phyloP scores from a whole-genome alignment of 2,888 invertebrate species.

The Microdon myrmicae region DNA sequence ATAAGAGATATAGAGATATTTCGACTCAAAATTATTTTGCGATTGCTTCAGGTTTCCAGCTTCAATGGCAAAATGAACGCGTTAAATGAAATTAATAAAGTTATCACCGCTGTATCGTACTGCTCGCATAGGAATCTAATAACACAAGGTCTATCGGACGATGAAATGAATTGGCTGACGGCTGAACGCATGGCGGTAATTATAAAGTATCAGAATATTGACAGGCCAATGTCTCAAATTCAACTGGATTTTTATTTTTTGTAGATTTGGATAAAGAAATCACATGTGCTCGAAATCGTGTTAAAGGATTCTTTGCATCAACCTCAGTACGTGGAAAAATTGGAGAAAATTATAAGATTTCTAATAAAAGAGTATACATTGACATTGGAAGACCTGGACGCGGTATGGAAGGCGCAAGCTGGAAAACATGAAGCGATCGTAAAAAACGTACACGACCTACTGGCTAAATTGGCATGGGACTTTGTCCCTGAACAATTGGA shows the following conservation, averaged over 20 bases:
- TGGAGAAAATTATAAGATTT: constrained; percentile 97
- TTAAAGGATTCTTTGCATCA: constrained; percentile 95
- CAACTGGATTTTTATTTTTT: constrained; percentile 52
- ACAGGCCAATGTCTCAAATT: background rate
- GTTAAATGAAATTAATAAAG: constrained; percentile 97
- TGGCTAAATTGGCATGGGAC: constrained; percentile 98
- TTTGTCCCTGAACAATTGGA: constrained; percentile 97
- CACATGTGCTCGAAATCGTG: constrained; percentile 93
- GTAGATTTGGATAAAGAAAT: constrained; percentile 94
- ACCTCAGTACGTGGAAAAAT: constrained; percentile 96
- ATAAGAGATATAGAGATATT: constrained; percentile 87
- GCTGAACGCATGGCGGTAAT: constrained; percentile 93
- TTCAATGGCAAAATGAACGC: constrained; percentile 99
- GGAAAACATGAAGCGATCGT: constrained; percentile 99
- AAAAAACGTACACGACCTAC: constrained; percentile 94
- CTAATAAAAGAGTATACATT: constrained; percentile 93
- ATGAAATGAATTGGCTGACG: constrained; percentile 91
- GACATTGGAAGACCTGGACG: constrained; percentile 90
- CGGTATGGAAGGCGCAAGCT: constrained; percentile 96
- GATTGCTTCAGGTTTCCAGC: constrained; percentile 93
- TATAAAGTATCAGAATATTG: constrained; percentile 50
- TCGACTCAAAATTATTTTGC: constrained; percentile 93
- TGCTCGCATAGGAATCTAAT: constrained; percentile 79
- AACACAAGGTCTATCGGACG: constrained; percentile 74
- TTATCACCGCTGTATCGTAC: constrained; percentile 89